Conservation (phyloP, 37 sponge, comb jelly and placozoan genomes). For the Oscarella lobularis region DNA sequence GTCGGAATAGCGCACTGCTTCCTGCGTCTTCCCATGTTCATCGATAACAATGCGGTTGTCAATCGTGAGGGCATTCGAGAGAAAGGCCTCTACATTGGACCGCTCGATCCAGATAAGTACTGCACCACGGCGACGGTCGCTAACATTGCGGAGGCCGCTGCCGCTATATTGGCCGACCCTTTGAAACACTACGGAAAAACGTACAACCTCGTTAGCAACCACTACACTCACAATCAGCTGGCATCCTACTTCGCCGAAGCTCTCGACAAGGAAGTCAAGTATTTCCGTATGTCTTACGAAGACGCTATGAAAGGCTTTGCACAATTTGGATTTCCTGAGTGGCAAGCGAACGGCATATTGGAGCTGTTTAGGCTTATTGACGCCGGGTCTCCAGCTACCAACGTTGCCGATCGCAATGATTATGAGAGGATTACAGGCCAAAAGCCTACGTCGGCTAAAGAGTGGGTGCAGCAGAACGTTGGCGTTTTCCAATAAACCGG, state of each 20-base stretch:
- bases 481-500: conserved; percentile 19
- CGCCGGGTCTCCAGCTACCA: conserved; percentile 19
- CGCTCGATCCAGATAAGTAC: conserved; percentile 25
- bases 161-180: conserved; percentile 22
- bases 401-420: conserved; percentile 3
- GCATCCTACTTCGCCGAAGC: conserved; percentile 13
- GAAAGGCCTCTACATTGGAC: conserved; percentile 7
- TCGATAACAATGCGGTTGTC: conserved; percentile 18
- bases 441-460: conserved; percentile 24
- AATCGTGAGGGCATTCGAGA: conserved; percentile 15
- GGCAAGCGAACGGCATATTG: conserved; percentile 23
- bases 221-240: conserved; percentile 23
- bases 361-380: conserved; percentile 32
- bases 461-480: conserved; percentile 15
- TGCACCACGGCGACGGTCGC: conserved; percentile 10
- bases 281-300: conserved; percentile 21
- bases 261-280: conserved; percentile 26
- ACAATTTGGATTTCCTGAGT: conserved; percentile 6
- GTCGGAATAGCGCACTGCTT: conserved; percentile 33
- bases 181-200: conserved; percentile 19
- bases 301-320: conserved; percentile 18
- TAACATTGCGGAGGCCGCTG: conserved; percentile 35
- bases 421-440: conserved; percentile 20
- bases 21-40: conserved; percentile 43
- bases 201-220: conserved; percentile 30